phyloP scores from a whole-genome alignment of 2,113 vertebrate species.

The Plotosus lineatus region DNA sequence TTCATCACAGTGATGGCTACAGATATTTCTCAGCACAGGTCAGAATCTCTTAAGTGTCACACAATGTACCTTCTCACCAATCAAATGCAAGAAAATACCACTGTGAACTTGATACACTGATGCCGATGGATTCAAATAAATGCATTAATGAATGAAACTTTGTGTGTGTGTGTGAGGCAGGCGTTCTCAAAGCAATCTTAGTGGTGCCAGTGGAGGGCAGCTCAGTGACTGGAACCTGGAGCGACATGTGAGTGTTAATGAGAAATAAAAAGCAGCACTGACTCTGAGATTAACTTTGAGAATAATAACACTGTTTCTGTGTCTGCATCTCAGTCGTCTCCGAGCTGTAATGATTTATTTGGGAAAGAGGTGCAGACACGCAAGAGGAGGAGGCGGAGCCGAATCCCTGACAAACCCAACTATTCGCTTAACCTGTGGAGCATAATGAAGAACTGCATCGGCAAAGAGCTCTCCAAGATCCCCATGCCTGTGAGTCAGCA shows the following conservation, averaged over 20 bases:
- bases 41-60: constrained; percentile 27
- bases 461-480: constrained; percentile 97
- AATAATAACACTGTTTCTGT: background rate
- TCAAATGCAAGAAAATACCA: background rate
- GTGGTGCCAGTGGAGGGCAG: constrained; percentile 80
- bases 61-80: background rate
- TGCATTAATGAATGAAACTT: background rate
- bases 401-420: constrained; percentile 94
- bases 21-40: constrained; percentile 89
- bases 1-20: constrained; percentile 94
- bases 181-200: constrained; percentile 85
- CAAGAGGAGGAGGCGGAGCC: constrained; percentile 79
- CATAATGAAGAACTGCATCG: constrained; percentile 99
- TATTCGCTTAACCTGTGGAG: constrained; percentile 99
- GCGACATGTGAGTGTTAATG: constrained; percentile 76
- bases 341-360: constrained; percentile 72
- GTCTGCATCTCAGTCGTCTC: constrained; percentile 61
- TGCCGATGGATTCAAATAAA: background rate
- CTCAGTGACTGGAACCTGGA: constrained; percentile 85
- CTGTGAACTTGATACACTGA: background rate
- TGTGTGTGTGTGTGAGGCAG: constrained; percentile 65
- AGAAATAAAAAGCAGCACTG: background rate
- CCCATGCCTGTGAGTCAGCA: constrained; percentile 87
- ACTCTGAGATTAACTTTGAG: background rate
- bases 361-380: constrained; percentile 73